Evolutionary conservation across 2,113 vertebrate genomes (phyloP), one percentile per base, ranked within the genome.

Genomic region (Fulmarus glacialis): DNA sequence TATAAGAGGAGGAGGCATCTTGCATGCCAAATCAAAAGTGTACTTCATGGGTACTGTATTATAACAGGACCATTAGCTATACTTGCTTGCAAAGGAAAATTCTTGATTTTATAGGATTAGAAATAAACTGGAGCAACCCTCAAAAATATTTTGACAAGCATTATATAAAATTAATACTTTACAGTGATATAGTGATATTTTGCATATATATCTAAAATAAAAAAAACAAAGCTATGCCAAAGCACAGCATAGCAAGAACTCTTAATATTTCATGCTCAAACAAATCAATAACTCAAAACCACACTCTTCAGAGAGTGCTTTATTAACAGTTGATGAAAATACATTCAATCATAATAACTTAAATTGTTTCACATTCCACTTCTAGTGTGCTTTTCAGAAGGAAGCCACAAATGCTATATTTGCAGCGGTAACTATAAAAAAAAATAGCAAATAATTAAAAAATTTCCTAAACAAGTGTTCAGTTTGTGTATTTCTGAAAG

Each of bases 271-370:
- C 43, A 89, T 82, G 64, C 26, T 81, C 15, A 63, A 48, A 91
- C 22, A 75, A 84, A 64, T 70, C 71, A 89, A 8, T 91, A 87
- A 74, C 53, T 68, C 32, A 92, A 94, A 87, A 15, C 78, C 74
- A 87, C 52, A 75, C 55, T 95, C 93, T 90, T 87, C 43, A 83
- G 59, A 89, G 89, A 75, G 56, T 27, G 50, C 56, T 87, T 89
- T 91, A 95, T 81, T 88, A 94, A 80, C 43, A 94, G 62, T 3
- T 74, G 42, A 79, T 82, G 73, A 47, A 94, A 91, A 82, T 82
- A 72, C 34, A 83, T 36, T 94, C 12, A 92, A 88, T 92, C 67
- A 68, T 36, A 71, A 50, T 47, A 92, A 80, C 20, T 36, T 16
- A 45, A 79, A 50, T 40, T 48, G 74, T 42, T 82, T 94, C 74